Evolutionary conservation across 2,797 vertebrate species (phyloP), one percentile per base, ranked within the genome.

Genomic region (Semaprochilodus insignis): DNA sequence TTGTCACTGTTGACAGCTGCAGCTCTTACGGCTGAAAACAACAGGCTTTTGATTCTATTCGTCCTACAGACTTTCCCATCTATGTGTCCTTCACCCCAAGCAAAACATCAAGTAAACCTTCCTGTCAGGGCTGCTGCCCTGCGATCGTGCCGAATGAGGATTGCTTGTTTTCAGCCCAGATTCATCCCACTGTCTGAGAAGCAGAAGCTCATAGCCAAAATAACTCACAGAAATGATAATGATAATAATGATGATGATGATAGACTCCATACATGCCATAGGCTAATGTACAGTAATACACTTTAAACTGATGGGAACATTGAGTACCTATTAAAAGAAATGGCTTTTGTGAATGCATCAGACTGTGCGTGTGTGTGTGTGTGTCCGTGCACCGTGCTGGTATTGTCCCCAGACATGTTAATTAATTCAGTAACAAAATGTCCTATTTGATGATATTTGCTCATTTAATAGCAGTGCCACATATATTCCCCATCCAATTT

Each of bases 281-380:
- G 81, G 62, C 75, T 78, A 78, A 83, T 83, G 75, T 66, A 23
- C 74, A 72, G 67, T 77, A 52, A 62, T 40, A 69, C 66, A 72
- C 67, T 72, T 25, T 77, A 48, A 77, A 82, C 69, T 62, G 69
- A 83, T 72, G 69, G 74, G 75, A 66, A 66, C 77, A 55, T 59
- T 63, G 19, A 83, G 48, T 63, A 83, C 81, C 76, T 83, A 83
- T 73, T 78, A 65, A 60, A 83, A 73, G 74, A 83, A 83, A 83
- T 78, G 75, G 25, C 81, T 77, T 81, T 52, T 75, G 74, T 44
- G 74, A 62, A 75, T 15, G 73, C 55, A 23, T 36, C 66, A 65
- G 74, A 73, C 48, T 62, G 21, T 57, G 59, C n/a, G 31, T 8
- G 66, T 44, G 66, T 62, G 21, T 57, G 59, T 31, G 34, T 77